Conservation (phyloP, 2,888 invertebrate genomes). For the Ochlodes sylvanus region DNA sequence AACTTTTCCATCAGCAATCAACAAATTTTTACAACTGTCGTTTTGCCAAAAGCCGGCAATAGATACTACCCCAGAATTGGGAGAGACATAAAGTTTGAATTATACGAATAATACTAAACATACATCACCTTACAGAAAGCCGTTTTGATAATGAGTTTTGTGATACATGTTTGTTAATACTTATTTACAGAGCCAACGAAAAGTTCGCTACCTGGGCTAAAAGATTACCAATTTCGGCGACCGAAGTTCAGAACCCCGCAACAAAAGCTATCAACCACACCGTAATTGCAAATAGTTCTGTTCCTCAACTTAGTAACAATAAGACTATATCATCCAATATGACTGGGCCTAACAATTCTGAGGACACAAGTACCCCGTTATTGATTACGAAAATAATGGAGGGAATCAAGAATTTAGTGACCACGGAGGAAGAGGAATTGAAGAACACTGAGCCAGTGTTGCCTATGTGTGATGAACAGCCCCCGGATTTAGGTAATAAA, state of each 20-base stretch:
- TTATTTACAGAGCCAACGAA: slow-evolving; percentile 58
- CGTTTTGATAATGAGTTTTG: too few relatives aligned
- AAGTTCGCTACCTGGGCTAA: slow-evolving; percentile 61
- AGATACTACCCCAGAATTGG: too few relatives aligned
- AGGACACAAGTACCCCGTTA: slow-evolving; percentile 55
- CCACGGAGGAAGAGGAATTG: slow-evolving; percentile 58
- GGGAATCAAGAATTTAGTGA: slow-evolving; percentile 59
- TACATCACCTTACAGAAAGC: too few relatives aligned
- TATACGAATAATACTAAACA: too few relatives aligned
- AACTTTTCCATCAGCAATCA: too few relatives aligned
- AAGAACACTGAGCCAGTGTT: slow-evolving; percentile 59
- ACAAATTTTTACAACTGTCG: too few relatives aligned
- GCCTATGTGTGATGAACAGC: slow-evolving; percentile 85
- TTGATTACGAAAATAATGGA: slow-evolving; percentile 65
- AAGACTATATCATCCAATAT: slow-evolving; percentile 44
- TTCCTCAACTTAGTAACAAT: slow-evolving; percentile 42
- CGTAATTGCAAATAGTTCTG: slow-evolving; percentile 42
- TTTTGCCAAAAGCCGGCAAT: too few relatives aligned
- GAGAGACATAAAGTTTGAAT: too few relatives aligned
- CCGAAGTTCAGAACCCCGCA: slow-evolving; percentile 50
- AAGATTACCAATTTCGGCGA: slow-evolving; percentile 47
- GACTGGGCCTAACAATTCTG: slow-evolving; percentile 49
- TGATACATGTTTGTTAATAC: too few relatives aligned
- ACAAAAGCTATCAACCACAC: slow-evolving; percentile 47
- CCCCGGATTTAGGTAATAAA: slow-evolving; percentile 86